Evolutionary conservation across 1,140 invertebrate species (phyloP).

Genomic region (Orussus abietinus): DNA sequence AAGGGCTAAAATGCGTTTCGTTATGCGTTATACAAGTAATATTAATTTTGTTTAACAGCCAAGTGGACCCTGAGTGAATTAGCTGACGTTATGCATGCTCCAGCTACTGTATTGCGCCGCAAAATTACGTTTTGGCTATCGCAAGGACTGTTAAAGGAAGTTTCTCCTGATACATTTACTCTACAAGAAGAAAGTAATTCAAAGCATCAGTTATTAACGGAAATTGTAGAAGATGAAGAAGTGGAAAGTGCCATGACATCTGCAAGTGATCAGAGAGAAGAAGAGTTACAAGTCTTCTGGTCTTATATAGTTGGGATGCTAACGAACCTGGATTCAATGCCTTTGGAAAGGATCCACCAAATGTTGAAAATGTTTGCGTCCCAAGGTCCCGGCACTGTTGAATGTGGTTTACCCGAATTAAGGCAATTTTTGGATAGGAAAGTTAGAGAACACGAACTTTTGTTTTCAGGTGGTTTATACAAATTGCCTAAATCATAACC

Average conservation of each 20-base stretch:
- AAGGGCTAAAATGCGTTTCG: background rate
- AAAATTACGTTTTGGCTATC: constrained; percentile 91
- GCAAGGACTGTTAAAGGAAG: constrained; percentile 77
- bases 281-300: constrained; percentile 94
- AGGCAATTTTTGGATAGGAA: constrained; percentile 88
- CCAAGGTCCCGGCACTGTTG: constrained; percentile 77
- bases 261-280: constrained; percentile 86
- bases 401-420: constrained; percentile 84
- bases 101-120: constrained; percentile 74
- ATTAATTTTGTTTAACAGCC: constrained; percentile 57
- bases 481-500: constrained; percentile 69
- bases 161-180: constrained; percentile 68
- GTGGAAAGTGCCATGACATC: constrained; percentile 89
- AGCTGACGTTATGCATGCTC: constrained; percentile 77
- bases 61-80: constrained; percentile 84
- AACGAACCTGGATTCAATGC: constrained; percentile 89
- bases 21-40: constrained; percentile 5
- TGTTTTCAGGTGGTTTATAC: constrained; percentile 83
- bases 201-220: constrained; percentile 51
- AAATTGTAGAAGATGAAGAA: constrained; percentile 86
- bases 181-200: constrained; percentile 70
- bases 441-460: constrained; percentile 83
- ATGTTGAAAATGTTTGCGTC: constrained; percentile 97
- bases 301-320: constrained; percentile 96
- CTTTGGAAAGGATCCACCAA: constrained; percentile 90